Conservation (phyloP, 2,888 invertebrate genomes). For the Galerucella pusilla region DNA sequence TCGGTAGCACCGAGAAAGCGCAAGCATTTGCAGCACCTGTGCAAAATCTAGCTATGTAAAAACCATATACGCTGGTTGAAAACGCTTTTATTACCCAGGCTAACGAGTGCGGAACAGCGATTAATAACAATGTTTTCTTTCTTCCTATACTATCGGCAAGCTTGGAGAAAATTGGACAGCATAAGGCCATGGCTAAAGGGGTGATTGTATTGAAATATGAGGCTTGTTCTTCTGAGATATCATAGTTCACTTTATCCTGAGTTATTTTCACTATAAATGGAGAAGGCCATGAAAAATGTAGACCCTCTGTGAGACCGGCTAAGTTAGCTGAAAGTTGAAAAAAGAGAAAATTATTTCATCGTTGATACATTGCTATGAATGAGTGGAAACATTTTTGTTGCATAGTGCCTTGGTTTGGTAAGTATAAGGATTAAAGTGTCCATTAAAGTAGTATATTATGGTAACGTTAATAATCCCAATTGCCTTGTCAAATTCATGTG, state of each 20-base stretch:
- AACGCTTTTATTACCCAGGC: constrained; percentile 50
- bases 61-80: constrained; percentile 51
- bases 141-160: constrained; percentile 55
- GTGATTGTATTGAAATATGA: constrained; percentile 58
- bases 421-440: too few relatives aligned
- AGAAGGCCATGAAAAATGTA: constrained; percentile 56
- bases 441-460: too few relatives aligned
- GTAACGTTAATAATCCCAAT: too few relatives aligned
- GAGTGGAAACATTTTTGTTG: background rate
- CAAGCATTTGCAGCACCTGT: constrained; percentile 53
- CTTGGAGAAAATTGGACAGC: constrained; percentile 50
- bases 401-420: too few relatives aligned
- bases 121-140: constrained; percentile 52
- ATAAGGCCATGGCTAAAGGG: constrained; percentile 51
- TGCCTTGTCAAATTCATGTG: too few relatives aligned
- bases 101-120: constrained; percentile 52
- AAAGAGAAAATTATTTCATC: constrained; percentile 29
- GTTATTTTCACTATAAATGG: constrained; percentile 58
- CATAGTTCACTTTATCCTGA: constrained; percentile 51
- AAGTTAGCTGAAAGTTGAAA: constrained; percentile 38
- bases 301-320: constrained; percentile 49
- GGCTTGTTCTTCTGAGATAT: constrained; percentile 57
- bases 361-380: background rate
- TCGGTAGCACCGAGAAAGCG: constrained; percentile 52
- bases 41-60: constrained; percentile 55